A percentile compares a stretch with the other conserved stretches of the same genome.
Conservation (phyloP, 2,797 vertebrate species). For the Nannoperca obscura region DNA sequence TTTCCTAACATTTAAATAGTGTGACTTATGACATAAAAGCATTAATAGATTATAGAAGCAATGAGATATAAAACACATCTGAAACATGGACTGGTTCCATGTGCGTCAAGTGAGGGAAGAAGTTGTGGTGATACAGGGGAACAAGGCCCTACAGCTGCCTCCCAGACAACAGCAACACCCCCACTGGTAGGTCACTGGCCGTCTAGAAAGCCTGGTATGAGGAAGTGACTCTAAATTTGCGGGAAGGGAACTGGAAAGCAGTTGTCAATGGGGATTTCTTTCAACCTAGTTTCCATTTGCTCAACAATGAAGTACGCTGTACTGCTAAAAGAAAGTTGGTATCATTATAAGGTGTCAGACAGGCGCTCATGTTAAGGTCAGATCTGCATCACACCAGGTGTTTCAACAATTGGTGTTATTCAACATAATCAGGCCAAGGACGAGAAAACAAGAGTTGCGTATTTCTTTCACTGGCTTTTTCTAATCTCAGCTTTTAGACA, state of each 20-base stretch:
- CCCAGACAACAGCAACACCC: conserved; percentile 14
- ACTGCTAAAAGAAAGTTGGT: conserved; percentile 46
- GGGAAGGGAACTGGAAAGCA: conserved; percentile 70
- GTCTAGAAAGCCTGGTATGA: conserved; percentile 24
- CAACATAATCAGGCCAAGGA: not conserved
- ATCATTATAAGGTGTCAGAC: conserved; percentile 27
- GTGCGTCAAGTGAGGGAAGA: conserved; percentile 53
- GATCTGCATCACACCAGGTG: not conserved
- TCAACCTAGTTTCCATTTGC: conserved; percentile 60
- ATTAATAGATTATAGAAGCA: not conserved
- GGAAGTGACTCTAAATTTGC: conserved; percentile 64
- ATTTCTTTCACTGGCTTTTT: not conserved
- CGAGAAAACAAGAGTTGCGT: not conserved
- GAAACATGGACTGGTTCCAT: conserved; percentile 21
- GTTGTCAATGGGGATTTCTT: conserved; percentile 73
- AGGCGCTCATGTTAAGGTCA: not conserved
- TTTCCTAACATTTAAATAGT: not conserved
- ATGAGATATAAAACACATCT: not conserved
- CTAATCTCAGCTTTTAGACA: conserved; percentile 3
- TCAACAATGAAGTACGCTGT: conserved; percentile 47
- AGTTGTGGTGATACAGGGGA: conserved; percentile 18
- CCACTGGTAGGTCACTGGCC: not conserved
- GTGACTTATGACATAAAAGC: not conserved
- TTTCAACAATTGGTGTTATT: not conserved
- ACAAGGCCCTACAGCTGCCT: conserved; percentile 37